Conservation (phyloP, 2,797 vertebrate species). For the Eupleurogrammus muticus region DNA sequence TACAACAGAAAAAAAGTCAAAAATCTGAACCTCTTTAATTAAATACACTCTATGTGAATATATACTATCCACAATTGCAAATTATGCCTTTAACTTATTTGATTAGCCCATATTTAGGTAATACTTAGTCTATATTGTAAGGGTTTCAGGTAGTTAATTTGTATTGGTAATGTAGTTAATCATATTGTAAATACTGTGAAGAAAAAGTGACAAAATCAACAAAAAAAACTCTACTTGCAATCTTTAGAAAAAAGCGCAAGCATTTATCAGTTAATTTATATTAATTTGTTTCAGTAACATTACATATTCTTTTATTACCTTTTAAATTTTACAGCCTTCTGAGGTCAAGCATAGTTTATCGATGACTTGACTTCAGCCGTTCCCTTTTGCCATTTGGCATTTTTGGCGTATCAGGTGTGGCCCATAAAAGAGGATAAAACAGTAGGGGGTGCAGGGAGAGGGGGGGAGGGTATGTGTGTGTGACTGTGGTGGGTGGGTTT, state of each 20-base stretch:
- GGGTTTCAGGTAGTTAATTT: too few relatives aligned
- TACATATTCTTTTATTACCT: background rate
- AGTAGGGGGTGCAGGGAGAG: conserved; percentile 52
- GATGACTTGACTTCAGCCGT: conserved; percentile 53
- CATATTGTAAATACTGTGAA: background rate
- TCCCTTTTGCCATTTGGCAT: conserved; percentile 41
- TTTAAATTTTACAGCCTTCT: conserved; percentile 3
- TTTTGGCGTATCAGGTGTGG: conserved; percentile 75
- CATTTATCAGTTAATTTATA: background rate
- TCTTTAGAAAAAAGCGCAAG: background rate
- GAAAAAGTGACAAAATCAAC: background rate
- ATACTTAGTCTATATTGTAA: background rate
- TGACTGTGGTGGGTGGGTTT: conserved; percentile 2
- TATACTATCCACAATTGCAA: background rate
- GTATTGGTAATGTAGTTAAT: too few relatives aligned
- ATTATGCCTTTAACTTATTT: background rate
- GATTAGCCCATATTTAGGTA: background rate
- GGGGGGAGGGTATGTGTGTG: conserved; percentile 13
- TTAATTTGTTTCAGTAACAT: background rate
- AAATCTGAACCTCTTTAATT: background rate
- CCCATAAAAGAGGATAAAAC: conserved; percentile 72
- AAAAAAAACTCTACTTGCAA: background rate
- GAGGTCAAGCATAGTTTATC: conserved; percentile 46
- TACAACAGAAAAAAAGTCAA: background rate
- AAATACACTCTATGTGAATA: background rate